Percentiles rank a stretch among this genome's conserved stretches.
phyloP scores from a whole-genome alignment of 2,888 invertebrate species.

The Synanthedon tipuliformis region DNA sequence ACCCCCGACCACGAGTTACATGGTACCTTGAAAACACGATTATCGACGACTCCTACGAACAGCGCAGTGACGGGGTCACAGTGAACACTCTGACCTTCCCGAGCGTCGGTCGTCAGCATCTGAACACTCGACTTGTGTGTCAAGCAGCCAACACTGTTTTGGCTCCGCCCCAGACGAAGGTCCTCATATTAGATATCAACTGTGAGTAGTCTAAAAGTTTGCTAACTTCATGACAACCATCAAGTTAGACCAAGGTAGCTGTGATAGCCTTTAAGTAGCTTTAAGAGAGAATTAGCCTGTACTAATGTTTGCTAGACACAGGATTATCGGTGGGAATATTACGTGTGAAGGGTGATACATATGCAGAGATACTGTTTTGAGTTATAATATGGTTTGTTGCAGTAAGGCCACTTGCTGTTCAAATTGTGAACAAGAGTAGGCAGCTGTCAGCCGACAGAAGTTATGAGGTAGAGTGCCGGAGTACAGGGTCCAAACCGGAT shows the following conservation, averaged over 20 bases:
- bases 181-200: slow-evolving; percentile 85
- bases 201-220: slow-evolving; percentile 75
- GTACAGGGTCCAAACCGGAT: slow-evolving; percentile 85
- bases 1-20: slow-evolving; percentile 80
- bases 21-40: slow-evolving; percentile 89
- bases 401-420: slow-evolving; percentile 87
- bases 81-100: slow-evolving; percentile 83
- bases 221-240: too few species aligned
- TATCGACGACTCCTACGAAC: slow-evolving; percentile 85
- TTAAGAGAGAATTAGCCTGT: too few species aligned
- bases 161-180: slow-evolving; percentile 79
- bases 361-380: background rate
- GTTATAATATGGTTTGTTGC: slow-evolving; percentile 41
- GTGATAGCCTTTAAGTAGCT: too few species aligned
- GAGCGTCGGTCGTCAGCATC: slow-evolving; percentile 84
- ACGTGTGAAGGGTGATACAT: too few species aligned
- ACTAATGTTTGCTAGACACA: too few species aligned
- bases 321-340: too few species aligned
- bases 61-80: slow-evolving; percentile 75
- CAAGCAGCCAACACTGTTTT: slow-evolving; percentile 90
- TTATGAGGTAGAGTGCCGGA: slow-evolving; percentile 86
- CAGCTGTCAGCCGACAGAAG: slow-evolving; percentile 85
- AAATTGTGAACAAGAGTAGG: slow-evolving; percentile 82
- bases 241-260: too few species aligned
- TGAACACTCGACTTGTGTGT: slow-evolving; percentile 85